These are phyloP conservation scores for Ptychobarbus kaznakovi DNA, from an alignment of 2,797 vertebrate genomes.

Conservation along the genomic window DNA sequence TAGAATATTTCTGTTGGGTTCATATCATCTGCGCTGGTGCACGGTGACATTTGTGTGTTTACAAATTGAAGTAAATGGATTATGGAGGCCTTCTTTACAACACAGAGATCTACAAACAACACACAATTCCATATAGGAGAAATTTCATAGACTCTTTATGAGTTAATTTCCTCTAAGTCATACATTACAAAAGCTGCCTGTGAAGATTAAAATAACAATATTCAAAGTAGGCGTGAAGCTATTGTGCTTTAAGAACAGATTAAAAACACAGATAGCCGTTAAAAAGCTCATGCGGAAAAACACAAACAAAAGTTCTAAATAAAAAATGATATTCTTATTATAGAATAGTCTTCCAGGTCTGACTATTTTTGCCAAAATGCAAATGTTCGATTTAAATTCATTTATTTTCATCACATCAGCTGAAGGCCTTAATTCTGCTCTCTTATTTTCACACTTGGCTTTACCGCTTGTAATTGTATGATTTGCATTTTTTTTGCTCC, in stretches of 20 bases:
- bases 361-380: conserved; percentile 53
- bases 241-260: conserved; percentile 3
- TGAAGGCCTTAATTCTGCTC: conserved; percentile 67
- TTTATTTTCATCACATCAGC: conserved; percentile 69
- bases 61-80: conserved; percentile 48
- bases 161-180: conserved; percentile 12
- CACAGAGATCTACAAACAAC: conserved; percentile 9
- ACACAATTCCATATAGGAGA: conserved; percentile 22
- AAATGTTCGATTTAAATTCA: conserved; percentile 59
- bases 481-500: conserved; percentile 70
- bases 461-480: conserved; percentile 72
- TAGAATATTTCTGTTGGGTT: conserved; percentile 35
- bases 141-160: conserved; percentile 34
- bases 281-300: not conserved
- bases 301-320: conserved; percentile 21
- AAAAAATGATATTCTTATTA: conserved; percentile 9
- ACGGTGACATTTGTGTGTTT: conserved; percentile 27
- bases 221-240: conserved; percentile 14
- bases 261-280: not conserved
- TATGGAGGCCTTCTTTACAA: conserved; percentile 47
- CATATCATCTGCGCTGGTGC: conserved; percentile 39
- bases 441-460: conserved; percentile 68
- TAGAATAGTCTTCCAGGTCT: not conserved
- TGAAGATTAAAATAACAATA: conserved; percentile 3
- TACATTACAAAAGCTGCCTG: conserved; percentile 23